phyloP scores from a whole-genome alignment of 2,888 invertebrate species.

The Scelioninae gen. 2 region DNA sequence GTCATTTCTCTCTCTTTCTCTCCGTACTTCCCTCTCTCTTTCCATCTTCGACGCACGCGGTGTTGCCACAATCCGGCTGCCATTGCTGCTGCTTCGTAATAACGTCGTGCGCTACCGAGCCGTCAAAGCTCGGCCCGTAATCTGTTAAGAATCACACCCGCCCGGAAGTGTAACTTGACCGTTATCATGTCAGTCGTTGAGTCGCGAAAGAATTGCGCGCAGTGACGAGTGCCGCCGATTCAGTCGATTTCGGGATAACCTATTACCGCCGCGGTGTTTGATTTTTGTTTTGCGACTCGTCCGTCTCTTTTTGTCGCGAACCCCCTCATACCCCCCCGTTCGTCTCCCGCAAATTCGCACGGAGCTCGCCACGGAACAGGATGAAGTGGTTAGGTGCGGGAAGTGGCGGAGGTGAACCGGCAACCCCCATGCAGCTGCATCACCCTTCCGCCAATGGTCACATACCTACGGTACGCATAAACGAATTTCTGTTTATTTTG shows the following conservation, averaged over 20 bases:
- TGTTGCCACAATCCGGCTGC: slow-evolving; percentile 54
- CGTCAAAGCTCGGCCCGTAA: slow-evolving; percentile 21
- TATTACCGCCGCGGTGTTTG: slow-evolving; percentile 35
- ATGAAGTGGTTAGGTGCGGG: slow-evolving; percentile 77
- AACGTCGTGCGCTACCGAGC: slow-evolving; percentile 47
- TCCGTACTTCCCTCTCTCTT: background rate
- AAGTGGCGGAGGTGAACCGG: slow-evolving; percentile 83
- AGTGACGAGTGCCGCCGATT: slow-evolving; percentile 24
- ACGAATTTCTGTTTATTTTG: background rate
- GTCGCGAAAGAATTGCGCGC: slow-evolving; percentile 11
- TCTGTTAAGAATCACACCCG: slow-evolving; percentile 11
- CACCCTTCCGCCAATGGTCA: slow-evolving; percentile 74
- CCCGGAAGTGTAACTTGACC: slow-evolving; percentile 35
- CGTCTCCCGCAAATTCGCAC: slow-evolving; percentile 22
- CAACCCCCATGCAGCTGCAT: slow-evolving; percentile 74
- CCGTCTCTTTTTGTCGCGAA: slow-evolving; percentile 40
- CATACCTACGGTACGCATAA: slow-evolving; percentile 71
- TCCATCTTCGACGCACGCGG: slow-evolving; percentile 27
- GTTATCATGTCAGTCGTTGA: slow-evolving; percentile 19
- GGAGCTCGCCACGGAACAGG: slow-evolving; percentile 58
- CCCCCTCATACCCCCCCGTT: slow-evolving; percentile 8
- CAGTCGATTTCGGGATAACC: slow-evolving; percentile 35
- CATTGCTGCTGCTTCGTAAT: slow-evolving; percentile 50
- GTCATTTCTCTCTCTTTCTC: slow-evolving; percentile 3
- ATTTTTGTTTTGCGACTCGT: slow-evolving; percentile 50